These are phyloP conservation scores for Geodia barretti DNA, from an alignment of 37 sponge, comb jelly and placozoan genomes.

Conservation along the genomic window DNA sequence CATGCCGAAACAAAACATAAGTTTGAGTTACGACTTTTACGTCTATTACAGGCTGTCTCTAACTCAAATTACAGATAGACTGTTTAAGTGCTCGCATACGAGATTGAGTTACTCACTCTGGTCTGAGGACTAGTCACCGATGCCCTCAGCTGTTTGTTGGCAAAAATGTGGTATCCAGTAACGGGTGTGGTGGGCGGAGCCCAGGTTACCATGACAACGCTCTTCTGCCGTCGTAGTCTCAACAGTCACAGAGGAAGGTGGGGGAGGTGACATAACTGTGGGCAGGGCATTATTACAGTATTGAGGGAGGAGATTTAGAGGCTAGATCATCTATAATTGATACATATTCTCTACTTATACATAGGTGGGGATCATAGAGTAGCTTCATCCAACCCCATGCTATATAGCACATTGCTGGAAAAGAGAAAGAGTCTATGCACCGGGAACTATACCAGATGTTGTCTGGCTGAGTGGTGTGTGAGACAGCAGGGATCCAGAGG, in stretches of 20 bases:
- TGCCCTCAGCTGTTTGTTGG: background rate
- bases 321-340: no score
- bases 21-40: background rate
- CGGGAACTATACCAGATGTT: no score
- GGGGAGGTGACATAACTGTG: no score
- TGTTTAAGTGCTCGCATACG: background rate
- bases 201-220: slow-evolving; percentile 33
- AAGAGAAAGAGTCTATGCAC: no score
- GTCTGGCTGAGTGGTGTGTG: background rate
- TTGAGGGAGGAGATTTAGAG: no score
- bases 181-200: slow-evolving; percentile 18
- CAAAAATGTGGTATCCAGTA: slow-evolving; percentile 40
- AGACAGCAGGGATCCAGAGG: background rate
- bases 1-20: background rate
- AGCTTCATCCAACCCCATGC: no score
- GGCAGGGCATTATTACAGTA: no score
- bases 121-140: slow-evolving; percentile 7
- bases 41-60: background rate
- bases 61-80: background rate
- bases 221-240: background rate
- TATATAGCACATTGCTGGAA: no score
- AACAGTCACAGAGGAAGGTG: background rate
- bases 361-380: no score
- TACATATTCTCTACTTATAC: no score
- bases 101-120: slow-evolving; percentile 19